A percentile compares a stretch with the other conserved stretches of the same genome.
These are phyloP conservation scores for Lepidocolaptes lacrymiger DNA, from an alignment of 2,797 vertebrate species.

Conservation along the genomic window DNA sequence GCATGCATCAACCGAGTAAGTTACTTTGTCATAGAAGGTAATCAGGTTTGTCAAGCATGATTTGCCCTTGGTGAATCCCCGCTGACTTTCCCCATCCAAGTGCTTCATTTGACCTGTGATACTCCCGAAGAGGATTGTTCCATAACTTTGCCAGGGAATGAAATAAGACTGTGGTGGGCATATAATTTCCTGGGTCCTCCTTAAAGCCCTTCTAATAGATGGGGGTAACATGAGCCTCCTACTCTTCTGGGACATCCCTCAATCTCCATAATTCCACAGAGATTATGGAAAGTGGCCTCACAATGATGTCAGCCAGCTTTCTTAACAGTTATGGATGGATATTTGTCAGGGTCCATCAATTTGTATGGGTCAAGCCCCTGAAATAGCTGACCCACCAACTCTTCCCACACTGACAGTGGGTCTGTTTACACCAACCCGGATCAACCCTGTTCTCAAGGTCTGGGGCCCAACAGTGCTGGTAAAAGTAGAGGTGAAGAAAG, in stretches of 20 bases:
- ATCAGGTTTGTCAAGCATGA: neutral
- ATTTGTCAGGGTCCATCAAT: neutral
- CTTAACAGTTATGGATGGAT: neutral
- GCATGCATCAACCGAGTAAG: neutral
- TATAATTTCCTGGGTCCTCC: neutral
- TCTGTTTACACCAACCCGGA: neutral
- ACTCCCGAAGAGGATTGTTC: neutral
- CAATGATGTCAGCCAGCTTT: neutral
- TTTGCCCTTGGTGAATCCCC: neutral
- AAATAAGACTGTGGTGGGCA: neutral
- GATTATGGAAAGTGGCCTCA: neutral
- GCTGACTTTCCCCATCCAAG: neutral
- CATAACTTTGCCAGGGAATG: neutral
- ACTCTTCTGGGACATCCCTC: neutral
- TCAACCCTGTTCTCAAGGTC: neutral
- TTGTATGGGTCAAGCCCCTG: neutral
- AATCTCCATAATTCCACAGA: neutral
- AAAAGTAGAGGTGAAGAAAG: neutral
- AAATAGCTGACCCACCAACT: neutral
- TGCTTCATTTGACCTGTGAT: neutral
- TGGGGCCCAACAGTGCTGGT: neutral
- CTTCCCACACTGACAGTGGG: neutral
- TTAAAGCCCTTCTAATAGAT: neutral
- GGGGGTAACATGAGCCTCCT: neutral
- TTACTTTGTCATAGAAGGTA: neutral